Evolutionary conservation across 2,888 invertebrate species (phyloP).

Genomic region (Aporophyla lueneburgensis): DNA sequence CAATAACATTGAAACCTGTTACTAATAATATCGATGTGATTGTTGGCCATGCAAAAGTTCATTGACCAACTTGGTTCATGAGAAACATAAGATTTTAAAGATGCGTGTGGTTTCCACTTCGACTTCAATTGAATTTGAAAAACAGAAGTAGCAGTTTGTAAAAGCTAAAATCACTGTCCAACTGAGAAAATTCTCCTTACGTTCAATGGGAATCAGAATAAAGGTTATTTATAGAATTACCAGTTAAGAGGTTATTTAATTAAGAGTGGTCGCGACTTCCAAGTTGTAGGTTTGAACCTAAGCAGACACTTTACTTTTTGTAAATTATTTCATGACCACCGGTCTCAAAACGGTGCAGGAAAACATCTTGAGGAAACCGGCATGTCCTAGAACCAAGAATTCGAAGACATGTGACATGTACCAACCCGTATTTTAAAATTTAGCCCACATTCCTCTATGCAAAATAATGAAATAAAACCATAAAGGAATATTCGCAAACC

Average conservation of each 20-base stretch:
- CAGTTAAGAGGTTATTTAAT: not conserved
- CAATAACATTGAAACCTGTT: slow-evolving; percentile 47
- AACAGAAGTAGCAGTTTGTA: not conserved
- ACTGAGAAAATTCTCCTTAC: not conserved
- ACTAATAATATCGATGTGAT: slow-evolving; percentile 27
- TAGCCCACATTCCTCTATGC: not conserved
- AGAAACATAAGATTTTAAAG: slow-evolving; percentile 5
- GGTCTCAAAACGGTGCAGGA: too few species aligned
- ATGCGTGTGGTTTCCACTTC: not conserved
- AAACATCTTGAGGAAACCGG: too few species aligned
- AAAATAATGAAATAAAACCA: not conserved
- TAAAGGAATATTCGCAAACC: not conserved
- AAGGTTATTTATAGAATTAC: not conserved
- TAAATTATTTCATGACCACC: too few species aligned
- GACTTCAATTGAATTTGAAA: not conserved
- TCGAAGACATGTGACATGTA: too few species aligned
- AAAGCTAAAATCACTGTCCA: not conserved
- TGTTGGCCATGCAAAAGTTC: slow-evolving; percentile 39
- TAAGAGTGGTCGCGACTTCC: too few species aligned
- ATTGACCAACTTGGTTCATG: slow-evolving; percentile 45
- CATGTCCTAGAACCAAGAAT: too few species aligned
- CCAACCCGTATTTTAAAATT: not conserved
- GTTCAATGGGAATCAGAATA: slow-evolving; percentile 3
- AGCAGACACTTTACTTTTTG: too few species aligned
- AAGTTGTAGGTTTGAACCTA: too few species aligned